phyloP scores from a whole-genome alignment of 2,888 invertebrate species.

The Molorchus minor region DNA sequence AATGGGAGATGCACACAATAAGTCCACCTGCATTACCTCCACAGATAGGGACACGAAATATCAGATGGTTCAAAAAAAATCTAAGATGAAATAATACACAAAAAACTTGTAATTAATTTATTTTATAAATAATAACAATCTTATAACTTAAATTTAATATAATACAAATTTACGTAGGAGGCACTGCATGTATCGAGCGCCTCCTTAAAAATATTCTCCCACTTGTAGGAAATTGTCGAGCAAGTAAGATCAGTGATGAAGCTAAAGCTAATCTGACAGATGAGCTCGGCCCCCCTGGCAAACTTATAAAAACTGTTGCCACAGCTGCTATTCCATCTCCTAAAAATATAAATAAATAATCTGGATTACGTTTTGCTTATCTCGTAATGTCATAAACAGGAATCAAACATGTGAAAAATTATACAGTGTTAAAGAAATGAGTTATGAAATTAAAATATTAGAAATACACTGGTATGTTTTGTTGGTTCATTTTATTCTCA shows the following conservation, averaged over 20 bases:
- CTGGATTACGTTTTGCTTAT: too few species aligned
- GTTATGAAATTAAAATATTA: too few species aligned
- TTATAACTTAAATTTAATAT: slow-evolving; percentile 34
- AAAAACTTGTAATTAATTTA: slow-evolving; percentile 21
- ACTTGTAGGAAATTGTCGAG: slow-evolving; percentile 68
- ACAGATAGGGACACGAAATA: too few species aligned
- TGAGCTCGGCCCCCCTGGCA: slow-evolving; percentile 85
- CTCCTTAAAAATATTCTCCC: slow-evolving; percentile 69
- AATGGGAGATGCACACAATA: too few species aligned
- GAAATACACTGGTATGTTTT: too few species aligned
- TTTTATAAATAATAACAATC: slow-evolving; percentile 43
- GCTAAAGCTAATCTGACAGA: slow-evolving; percentile 83
- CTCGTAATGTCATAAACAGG: too few species aligned
- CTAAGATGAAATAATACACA: neutral
- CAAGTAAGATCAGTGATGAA: slow-evolving; percentile 79
- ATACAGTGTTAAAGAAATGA: too few species aligned
- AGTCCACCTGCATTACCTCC: too few species aligned
- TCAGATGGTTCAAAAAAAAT: too few species aligned
- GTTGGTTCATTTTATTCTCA: too few species aligned
- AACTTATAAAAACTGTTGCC: slow-evolving; percentile 86
- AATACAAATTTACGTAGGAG: slow-evolving; percentile 55
- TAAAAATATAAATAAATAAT: slow-evolving; percentile 47
- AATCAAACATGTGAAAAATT: too few species aligned
- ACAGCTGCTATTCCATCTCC: slow-evolving; percentile 91
- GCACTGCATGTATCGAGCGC: slow-evolving; percentile 67